These are phyloP conservation scores for Netelia virgata DNA, from an alignment of 2,888 invertebrate species.

Conservation along the genomic window DNA sequence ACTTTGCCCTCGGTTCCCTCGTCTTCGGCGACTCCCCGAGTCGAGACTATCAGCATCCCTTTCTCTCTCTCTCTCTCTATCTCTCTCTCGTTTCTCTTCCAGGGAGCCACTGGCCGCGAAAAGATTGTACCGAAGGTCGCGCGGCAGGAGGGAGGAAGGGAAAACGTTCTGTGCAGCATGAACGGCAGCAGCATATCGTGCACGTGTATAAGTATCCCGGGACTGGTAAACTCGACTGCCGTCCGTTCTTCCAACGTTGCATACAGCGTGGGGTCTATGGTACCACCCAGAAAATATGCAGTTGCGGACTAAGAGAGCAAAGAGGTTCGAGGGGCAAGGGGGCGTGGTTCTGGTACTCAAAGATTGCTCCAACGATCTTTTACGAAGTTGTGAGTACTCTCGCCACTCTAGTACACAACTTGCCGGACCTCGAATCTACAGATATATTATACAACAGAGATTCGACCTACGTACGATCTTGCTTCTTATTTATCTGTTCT, in stretches of 20 bases:
- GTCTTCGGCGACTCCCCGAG: neutral
- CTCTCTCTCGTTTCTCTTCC: constrained; percentile 25
- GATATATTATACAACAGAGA: neutral
- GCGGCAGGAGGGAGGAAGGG: constrained; percentile 29
- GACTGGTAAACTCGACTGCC: constrained; percentile 44
- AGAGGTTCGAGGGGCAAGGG: neutral
- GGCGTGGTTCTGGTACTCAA: constrained; percentile 54
- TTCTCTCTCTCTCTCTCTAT: neutral
- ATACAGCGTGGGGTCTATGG: constrained; percentile 26
- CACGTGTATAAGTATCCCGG: constrained; percentile 48
- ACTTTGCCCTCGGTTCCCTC: constrained; percentile 33
- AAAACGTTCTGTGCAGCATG: constrained; percentile 8
- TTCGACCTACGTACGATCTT: constrained; percentile 3
- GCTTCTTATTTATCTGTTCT: constrained; percentile 21
- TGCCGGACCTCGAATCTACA: neutral
- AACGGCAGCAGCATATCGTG: constrained; percentile 16
- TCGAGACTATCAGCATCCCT: neutral
- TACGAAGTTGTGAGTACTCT: constrained; percentile 25
- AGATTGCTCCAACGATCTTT: constrained; percentile 41
- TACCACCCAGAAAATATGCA: constrained; percentile 60
- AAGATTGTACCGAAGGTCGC: constrained; percentile 36
- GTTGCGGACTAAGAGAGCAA: constrained; percentile 33
- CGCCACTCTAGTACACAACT: neutral
- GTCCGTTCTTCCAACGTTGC: constrained; percentile 27
- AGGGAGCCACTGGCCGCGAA: constrained; percentile 4